phyloP scores from a whole-genome alignment of 2,888 invertebrate species.

The Amiota communis region DNA sequence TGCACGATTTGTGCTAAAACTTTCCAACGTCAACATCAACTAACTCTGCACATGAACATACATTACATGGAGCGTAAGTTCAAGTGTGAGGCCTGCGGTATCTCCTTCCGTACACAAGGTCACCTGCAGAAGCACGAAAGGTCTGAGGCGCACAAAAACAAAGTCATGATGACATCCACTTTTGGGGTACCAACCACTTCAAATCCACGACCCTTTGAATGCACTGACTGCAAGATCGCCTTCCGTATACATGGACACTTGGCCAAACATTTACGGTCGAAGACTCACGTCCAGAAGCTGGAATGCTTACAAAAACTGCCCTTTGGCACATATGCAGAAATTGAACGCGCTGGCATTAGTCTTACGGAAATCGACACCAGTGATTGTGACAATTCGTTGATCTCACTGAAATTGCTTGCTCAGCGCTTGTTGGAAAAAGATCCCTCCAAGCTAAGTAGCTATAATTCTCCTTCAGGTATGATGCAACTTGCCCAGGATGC shows the following conservation, averaged over 20 bases:
- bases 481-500: slow-evolving; percentile 48
- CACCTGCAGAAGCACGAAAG: slow-evolving; percentile 95
- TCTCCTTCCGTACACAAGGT: slow-evolving; percentile 91
- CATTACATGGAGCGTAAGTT: slow-evolving; percentile 95
- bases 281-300: slow-evolving; percentile 95
- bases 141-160: slow-evolving; percentile 92
- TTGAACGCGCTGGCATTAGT: slow-evolving; percentile 91
- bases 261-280: slow-evolving; percentile 96
- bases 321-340: slow-evolving; percentile 94
- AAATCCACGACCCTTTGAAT: slow-evolving; percentile 96
- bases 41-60: slow-evolving; percentile 93
- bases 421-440: slow-evolving; percentile 87
- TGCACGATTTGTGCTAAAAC: slow-evolving; percentile 92
- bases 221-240: slow-evolving; percentile 95
- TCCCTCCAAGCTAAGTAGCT: slow-evolving; percentile 81
- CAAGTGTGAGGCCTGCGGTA: slow-evolving; percentile 91
- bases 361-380: slow-evolving; percentile 96
- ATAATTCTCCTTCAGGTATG: slow-evolving; percentile 70
- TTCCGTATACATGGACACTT: slow-evolving; percentile 97
- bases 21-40: slow-evolving; percentile 92
- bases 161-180: slow-evolving; percentile 90
- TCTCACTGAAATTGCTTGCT: slow-evolving; percentile 87
- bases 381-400: slow-evolving; percentile 94
- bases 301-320: slow-evolving; percentile 94
- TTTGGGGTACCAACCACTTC: slow-evolving; percentile 88